A percentile compares a stretch with the other conserved stretches of the same genome.
These are phyloP conservation scores for Alouatta palliata DNA, from an alignment of 2,113 vertebrate species.

Conservation along the genomic window DNA sequence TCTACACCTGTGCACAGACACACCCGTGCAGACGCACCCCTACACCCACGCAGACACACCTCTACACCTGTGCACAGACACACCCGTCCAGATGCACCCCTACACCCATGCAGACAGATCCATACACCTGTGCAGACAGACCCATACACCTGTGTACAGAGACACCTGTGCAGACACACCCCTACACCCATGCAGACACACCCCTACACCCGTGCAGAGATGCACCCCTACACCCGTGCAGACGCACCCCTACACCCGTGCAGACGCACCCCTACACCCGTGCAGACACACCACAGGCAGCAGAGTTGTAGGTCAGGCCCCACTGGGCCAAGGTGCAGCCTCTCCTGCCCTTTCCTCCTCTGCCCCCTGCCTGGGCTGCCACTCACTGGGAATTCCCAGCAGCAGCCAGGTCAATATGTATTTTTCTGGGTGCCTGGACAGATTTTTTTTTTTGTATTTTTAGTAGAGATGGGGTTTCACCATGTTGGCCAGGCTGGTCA, in stretches of 20 bases:
- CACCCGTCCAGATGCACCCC: neutral
- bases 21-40: rapidly evolving
- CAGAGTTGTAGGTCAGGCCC: neutral
- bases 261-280: neutral
- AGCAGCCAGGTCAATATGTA: neutral
- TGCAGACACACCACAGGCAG: neutral
- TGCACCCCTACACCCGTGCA: neutral
- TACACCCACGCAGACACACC: neutral
- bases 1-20: neutral
- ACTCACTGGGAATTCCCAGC: neutral
- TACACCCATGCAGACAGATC: neutral
- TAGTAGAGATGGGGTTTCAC: too few relatives aligned
- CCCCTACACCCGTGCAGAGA: neutral
- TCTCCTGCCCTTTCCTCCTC: neutral
- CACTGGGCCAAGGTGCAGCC: neutral
- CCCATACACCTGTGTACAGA: neutral
- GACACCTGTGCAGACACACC: too few relatives aligned
- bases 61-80: neutral
- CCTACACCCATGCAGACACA: neutral
- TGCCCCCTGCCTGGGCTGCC: neutral
- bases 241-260: neutral
- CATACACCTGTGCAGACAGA: neutral
- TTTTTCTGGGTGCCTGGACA: too few relatives aligned
- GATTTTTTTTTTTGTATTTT: too few relatives aligned
- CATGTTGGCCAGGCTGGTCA: too few relatives aligned